phyloP scores from a whole-genome alignment of 2,797 vertebrate species.

The Varecia variegata region DNA sequence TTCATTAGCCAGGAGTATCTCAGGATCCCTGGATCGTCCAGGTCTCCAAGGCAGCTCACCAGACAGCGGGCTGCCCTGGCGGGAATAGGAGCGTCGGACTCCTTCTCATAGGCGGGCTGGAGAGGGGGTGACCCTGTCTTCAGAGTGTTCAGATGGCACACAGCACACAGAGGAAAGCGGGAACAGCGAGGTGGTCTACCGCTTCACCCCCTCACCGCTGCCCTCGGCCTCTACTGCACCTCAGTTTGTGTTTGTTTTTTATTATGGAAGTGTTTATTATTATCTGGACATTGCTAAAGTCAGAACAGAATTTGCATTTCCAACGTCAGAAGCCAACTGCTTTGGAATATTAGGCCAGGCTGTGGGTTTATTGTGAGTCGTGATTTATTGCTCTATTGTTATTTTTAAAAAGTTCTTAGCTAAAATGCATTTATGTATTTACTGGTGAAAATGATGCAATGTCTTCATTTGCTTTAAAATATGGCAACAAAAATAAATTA shows the following conservation, averaged over 20 bases:
- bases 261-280: not conserved
- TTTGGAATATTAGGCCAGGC: not conserved
- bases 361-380: not conserved
- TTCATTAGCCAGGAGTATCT: too few relatives aligned
- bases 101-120: fast-evolving
- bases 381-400: not conserved
- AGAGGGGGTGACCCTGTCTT: not conserved
- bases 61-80: fast-evolving
- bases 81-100: not conserved
- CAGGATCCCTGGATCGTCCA: fast-evolving
- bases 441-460: not conserved
- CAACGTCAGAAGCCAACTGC: not conserved
- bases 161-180: not conserved
- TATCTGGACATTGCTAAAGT: not conserved
- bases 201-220: fast-evolving
- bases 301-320: not conserved
- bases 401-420: not conserved
- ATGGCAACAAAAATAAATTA: not conserved
- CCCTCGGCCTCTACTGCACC: fast-evolving
- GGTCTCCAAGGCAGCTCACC: fast-evolving
- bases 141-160: not conserved
- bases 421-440: not conserved
- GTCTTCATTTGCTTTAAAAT: not conserved
- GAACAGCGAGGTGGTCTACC: fast-evolving
- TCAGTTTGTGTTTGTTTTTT: not conserved